Evolutionary conservation across 2,113 vertebrate species (phyloP).

Genomic region (Platycercus adscitus): DNA sequence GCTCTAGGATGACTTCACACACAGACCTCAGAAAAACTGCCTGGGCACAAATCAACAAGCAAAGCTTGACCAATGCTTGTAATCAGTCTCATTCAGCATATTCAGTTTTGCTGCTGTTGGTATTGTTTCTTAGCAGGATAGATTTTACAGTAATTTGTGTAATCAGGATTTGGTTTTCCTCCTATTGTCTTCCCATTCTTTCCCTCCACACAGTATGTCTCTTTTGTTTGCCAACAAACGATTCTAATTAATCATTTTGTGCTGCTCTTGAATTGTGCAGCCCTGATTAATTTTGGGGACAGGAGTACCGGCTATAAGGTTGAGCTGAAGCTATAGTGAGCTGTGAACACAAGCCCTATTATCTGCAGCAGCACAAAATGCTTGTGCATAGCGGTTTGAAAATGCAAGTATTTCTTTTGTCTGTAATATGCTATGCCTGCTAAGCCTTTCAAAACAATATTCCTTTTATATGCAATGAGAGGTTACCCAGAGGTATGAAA

Average conservation of each 20-base stretch:
- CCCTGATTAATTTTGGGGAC: conserved; percentile 29
- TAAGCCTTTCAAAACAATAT: conserved; percentile 58
- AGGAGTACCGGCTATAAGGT: neutral
- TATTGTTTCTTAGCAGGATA: conserved; percentile 3
- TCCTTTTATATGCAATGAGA: neutral
- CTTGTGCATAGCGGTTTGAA: neutral
- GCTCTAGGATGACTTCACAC: neutral
- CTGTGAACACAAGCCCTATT: neutral
- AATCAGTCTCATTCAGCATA: neutral
- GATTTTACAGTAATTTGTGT: conserved; percentile 51
- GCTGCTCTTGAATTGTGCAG: conserved; percentile 25
- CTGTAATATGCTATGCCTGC: conserved; percentile 19
- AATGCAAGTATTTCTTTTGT: conserved; percentile 5
- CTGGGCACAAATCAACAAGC: neutral
- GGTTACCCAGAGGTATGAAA: neutral
- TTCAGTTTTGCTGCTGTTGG: neutral
- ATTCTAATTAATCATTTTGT: conserved; percentile 72
- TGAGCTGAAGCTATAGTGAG: conserved; percentile 1
- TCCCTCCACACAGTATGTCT: neutral
- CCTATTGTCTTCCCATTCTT: conserved; percentile 32
- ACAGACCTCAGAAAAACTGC: neutral
- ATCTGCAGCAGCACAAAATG: conserved; percentile 5
- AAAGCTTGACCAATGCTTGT: neutral
- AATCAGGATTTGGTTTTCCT: conserved; percentile 15
- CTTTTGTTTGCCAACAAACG: conserved; percentile 42